A percentile compares a stretch with the other conserved stretches of the same genome.
Conservation (phyloP, 2,888 invertebrate species). For the Pollenia amentaria region DNA sequence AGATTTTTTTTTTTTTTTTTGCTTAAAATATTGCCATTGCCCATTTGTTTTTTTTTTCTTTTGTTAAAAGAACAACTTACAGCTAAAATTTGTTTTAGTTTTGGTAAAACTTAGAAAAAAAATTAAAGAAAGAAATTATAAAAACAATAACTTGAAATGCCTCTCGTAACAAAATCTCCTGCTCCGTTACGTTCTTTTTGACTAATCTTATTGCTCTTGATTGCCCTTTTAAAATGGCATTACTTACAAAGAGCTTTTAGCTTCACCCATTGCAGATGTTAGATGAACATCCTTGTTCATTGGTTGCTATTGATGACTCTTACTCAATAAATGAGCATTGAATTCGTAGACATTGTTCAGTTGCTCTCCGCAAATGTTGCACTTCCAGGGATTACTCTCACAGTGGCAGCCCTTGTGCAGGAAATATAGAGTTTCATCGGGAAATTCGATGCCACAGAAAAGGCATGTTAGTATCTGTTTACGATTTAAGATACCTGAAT, state of each 20-base stretch:
- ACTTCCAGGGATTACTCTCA: conserved; percentile 97
- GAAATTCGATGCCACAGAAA: conserved; percentile 97
- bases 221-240: conserved; percentile 5
- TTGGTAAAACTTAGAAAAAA: conserved; percentile 42
- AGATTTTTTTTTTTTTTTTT: conserved; percentile 34
- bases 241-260: conserved; percentile 53
- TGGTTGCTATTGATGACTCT: conserved; percentile 92
- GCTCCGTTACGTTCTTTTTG: not conserved
- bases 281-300: conserved; percentile 68
- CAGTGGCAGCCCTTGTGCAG: conserved; percentile 99
- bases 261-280: conserved; percentile 48
- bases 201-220: conserved; percentile 11
- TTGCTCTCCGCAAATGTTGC: conserved; percentile 98
- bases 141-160: conserved; percentile 49
- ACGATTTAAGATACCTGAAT: conserved; percentile 84
- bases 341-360: conserved; percentile 98
- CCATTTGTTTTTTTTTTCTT: conserved; percentile 40
- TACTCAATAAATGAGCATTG: conserved; percentile 97
- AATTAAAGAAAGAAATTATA: conserved; percentile 14
- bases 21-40: conserved; percentile 74
- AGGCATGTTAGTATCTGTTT: conserved; percentile 90
- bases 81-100: conserved; percentile 50
- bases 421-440: conserved; percentile 97
- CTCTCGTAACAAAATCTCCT: not conserved
- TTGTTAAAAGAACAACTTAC: conserved; percentile 64